A percentile compares a stretch with the other conserved stretches of the same genome.
These are phyloP conservation scores for Dendrolimus kikuchii DNA, from an alignment of 1,140 invertebrate genomes.

Conservation along the genomic window DNA sequence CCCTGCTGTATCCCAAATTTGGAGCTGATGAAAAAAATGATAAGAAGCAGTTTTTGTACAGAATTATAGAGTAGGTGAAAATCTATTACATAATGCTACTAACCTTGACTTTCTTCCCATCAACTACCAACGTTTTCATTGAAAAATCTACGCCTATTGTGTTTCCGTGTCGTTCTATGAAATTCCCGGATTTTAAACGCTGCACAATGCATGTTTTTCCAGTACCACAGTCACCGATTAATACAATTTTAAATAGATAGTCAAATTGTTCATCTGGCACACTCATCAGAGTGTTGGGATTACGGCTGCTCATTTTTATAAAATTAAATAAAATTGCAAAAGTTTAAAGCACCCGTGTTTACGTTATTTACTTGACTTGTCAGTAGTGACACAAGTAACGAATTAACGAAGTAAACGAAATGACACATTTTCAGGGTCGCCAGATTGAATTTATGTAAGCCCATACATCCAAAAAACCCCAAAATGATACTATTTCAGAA, in stretches of 20 bases:
- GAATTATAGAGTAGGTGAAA: constrained; percentile 1
- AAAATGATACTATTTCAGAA: too few relatives aligned
- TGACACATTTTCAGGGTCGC: too few relatives aligned
- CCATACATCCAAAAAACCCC: too few relatives aligned
- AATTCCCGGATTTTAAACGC: constrained; percentile 93
- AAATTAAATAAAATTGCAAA: constrained; percentile 31
- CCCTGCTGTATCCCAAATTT: constrained; percentile 96
- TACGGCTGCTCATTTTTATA: constrained; percentile 61
- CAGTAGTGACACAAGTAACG: neutral
- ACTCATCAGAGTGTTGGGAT: constrained; percentile 73
- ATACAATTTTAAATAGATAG: constrained; percentile 88
- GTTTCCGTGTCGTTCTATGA: constrained; percentile 93
- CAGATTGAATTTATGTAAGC: too few relatives aligned
- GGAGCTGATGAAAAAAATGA: constrained; percentile 75
- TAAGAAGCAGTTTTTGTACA: constrained; percentile 1
- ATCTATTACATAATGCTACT: constrained; percentile 15
- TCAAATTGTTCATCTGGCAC: constrained; percentile 82
- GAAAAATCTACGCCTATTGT: constrained; percentile 98
- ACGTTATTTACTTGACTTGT: constrained; percentile 43
- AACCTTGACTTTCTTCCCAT: constrained; percentile 95
- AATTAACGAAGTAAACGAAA: too few relatives aligned
- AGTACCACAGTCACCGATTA: constrained; percentile 88
- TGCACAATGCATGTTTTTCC: constrained; percentile 93
- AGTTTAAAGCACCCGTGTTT: constrained; percentile 34
- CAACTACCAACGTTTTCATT: constrained; percentile 95